These are phyloP conservation scores for Chinchilla lanigera DNA, from an alignment of 2,113 vertebrate species.

Conservation along the genomic window DNA sequence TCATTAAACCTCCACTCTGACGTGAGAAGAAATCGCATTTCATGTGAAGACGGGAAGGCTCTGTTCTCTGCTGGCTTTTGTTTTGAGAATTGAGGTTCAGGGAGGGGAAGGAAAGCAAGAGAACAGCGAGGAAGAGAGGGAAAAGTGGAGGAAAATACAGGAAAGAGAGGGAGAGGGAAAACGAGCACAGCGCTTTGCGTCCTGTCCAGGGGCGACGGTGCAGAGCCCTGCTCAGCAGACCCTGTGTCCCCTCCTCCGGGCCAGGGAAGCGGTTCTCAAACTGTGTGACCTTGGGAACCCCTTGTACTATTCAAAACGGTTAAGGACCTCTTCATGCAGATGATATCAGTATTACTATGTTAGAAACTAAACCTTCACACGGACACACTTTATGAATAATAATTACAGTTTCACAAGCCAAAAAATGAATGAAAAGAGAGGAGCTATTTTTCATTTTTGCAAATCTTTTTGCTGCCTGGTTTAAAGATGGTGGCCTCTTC, in stretches of 20 bases:
- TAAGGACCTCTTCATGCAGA: not conserved
- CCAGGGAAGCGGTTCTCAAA: not conserved
- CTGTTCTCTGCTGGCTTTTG: not conserved
- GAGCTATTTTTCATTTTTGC: not conserved
- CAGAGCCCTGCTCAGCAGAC: not conserved
- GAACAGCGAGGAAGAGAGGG: no score
- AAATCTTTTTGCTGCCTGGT: not conserved
- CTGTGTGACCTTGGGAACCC: not conserved
- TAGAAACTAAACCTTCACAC: not conserved
- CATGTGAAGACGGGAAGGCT: not conserved
- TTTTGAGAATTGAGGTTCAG: not conserved
- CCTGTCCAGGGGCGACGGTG: not conserved
- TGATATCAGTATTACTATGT: not conserved
- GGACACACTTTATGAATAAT: not conserved
- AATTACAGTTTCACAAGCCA: not conserved
- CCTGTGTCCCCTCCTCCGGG: accelerated
- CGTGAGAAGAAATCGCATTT: conserved; percentile 15
- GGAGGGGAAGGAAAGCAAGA: not conserved
- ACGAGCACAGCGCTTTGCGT: not conserved
- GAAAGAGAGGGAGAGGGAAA: not conserved
- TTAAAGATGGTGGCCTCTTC: not conserved
- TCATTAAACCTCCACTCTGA: conserved; percentile 24
- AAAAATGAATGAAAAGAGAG: not conserved
- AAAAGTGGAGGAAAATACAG: not conserved
- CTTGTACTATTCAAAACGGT: not conserved